A percentile compares a stretch with the other conserved stretches of the same genome.
Conservation (phyloP, 2,888 invertebrate genomes). For the Diaphora mendica region DNA sequence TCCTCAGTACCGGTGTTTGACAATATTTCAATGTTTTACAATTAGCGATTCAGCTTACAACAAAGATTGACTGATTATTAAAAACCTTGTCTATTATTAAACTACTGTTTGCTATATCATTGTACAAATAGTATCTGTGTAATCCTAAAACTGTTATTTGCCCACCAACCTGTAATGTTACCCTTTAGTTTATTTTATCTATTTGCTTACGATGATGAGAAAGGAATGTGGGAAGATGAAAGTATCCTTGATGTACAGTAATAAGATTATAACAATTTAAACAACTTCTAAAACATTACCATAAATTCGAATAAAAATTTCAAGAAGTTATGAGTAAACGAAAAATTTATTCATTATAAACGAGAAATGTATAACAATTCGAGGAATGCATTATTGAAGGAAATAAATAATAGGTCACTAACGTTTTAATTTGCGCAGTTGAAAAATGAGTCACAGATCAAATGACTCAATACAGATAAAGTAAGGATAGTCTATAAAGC, state of each 20-base stretch:
- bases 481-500: slow-evolving; percentile 55
- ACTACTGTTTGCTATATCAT: background rate
- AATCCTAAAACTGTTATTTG: no score
- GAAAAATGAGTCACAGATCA: background rate
- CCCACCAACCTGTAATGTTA: no score
- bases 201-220: no score
- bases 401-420: background rate
- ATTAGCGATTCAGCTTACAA: background rate
- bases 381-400: background rate
- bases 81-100: background rate
- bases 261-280: background rate
- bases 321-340: background rate
- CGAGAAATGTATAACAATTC: background rate
- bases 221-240: no score
- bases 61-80: background rate
- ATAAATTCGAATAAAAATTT: background rate
- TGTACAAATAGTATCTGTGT: no score
- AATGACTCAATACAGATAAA: slow-evolving; percentile 50
- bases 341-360: no score
- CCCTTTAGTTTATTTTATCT: no score
- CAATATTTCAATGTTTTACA: background rate
- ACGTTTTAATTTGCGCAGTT: slow-evolving; percentile 1
- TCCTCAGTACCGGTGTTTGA: background rate
- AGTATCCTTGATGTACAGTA: no score
- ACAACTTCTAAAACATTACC: background rate